Evolutionary conservation across 2,797 vertebrate genomes (phyloP), one percentile per base, ranked within the genome.

Genomic region (Danio aesculapii): DNA sequence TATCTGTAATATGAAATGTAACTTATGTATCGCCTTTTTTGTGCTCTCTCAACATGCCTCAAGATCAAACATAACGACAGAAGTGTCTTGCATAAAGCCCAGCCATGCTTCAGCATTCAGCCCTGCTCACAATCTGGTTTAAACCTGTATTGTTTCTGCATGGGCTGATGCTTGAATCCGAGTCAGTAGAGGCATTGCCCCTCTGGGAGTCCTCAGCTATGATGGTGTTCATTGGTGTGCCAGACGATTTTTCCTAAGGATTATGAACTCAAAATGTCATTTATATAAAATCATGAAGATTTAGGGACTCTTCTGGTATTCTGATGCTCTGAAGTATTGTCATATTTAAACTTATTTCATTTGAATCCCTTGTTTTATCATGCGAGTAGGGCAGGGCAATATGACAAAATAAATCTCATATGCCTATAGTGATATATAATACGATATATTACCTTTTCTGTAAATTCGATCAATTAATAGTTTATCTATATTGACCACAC

Each of bases 111-210:
- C 81, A 84, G 76, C 85, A 83, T 88, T 79, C 88, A 72, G 67
- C 82, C 79, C 81, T 63, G 64, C 85, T 84, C 84, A 83, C 85
- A 88, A 87, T 92, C 90, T 88, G 89, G 89, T 91, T 86, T 87
- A 85, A 89, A 88, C 92, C 88, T 93, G 90, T 85, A 81, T 89
- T 91, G 85, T 52, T 90, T 87, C 82, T 89, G 86, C 84, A 84
- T 88, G 88, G 67, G 84, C 81, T 87, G 83, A 85, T 85, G 79
- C 81, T 75, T 82, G 78, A 76, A 53, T 75, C 77, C 58, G 52
- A 73, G 78, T 75, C 74, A 86, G 83, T 83, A 84, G 81, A 85
- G 81, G 78, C 84, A 73, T 86, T 78, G 75, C 11, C 75, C 52
- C 82, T 73, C 73, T 21, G 0, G 84, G 68, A 83, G 46, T 82